Percentiles rank a stretch among this genome's conserved stretches.
Evolutionary conservation across 2,888 invertebrate species (phyloP).

Genomic region (Bombylius major): DNA sequence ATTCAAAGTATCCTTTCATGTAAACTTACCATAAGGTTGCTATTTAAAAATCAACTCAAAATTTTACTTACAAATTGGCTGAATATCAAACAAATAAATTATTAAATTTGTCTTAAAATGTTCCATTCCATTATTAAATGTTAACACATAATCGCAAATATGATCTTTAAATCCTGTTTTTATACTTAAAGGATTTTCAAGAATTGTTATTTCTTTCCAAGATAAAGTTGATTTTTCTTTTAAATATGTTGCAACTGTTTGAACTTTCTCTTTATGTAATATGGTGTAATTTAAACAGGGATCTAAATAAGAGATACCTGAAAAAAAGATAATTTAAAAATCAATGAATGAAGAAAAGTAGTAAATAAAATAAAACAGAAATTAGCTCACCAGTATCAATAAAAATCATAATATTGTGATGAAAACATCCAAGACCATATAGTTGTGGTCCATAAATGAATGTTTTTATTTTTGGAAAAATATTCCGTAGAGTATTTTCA

Average conservation of each 20-base stretch:
- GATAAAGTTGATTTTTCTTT: no score
- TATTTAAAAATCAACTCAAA: constrained; percentile 9
- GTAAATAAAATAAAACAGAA: no score
- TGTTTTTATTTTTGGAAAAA: background rate
- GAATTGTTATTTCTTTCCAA: no score
- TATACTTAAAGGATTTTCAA: no score
- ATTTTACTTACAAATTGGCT: constrained; percentile 8
- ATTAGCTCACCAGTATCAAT: background rate
- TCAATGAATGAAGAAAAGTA: no score
- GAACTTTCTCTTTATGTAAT: no score
- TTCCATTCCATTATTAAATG: background rate
- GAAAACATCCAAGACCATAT: background rate
- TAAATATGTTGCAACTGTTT: no score
- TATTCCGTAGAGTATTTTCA: background rate
- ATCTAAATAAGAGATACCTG: no score
- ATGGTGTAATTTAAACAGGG: no score
- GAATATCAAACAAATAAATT: background rate
- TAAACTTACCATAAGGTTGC: no score
- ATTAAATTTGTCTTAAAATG: background rate
- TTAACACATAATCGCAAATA: background rate
- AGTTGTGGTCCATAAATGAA: background rate
- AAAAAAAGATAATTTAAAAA: no score
- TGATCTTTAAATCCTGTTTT: background rate
- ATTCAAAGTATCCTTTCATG: no score
- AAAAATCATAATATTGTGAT: background rate